A percentile compares a stretch with the other conserved stretches of the same genome.
These are phyloP conservation scores for Drosophila suboccidentalis DNA, from an alignment of 2,888 invertebrate genomes.

Conservation along the genomic window DNA sequence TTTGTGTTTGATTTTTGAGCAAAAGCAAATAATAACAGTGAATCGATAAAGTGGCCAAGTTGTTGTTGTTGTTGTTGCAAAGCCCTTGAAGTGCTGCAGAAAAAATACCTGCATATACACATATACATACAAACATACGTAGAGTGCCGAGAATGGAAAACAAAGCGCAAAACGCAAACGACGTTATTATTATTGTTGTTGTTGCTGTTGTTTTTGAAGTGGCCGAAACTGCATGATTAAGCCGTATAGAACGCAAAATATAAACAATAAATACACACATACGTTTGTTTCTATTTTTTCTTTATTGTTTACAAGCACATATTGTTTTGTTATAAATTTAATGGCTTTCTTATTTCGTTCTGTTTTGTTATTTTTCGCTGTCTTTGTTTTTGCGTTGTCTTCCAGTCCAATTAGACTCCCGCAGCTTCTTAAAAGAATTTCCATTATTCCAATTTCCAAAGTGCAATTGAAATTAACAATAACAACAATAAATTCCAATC, in stretches of 20 bases:
- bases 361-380: conserved; percentile 19
- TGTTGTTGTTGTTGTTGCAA: conserved; percentile 34
- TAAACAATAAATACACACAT: conserved; percentile 36
- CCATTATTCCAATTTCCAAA: neutral
- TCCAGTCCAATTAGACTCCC: conserved; percentile 65
- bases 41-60: conserved; percentile 66
- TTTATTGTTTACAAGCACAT: conserved; percentile 38
- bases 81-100: conserved; percentile 66
- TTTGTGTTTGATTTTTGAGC: conserved; percentile 53
- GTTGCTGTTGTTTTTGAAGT: conserved; percentile 22
- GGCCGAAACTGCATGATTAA: conserved; percentile 49
- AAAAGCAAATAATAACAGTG: conserved; percentile 62
- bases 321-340: conserved; percentile 35
- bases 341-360: conserved; percentile 18
- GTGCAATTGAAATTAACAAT: neutral
- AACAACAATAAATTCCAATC: conserved; percentile 5
- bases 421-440: conserved; percentile 12
- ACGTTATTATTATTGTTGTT: conserved; percentile 28
- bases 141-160: conserved; percentile 35
- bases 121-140: conserved; percentile 22
- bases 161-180: conserved; percentile 40
- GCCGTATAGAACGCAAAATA: conserved; percentile 40
- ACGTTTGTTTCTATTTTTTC: conserved; percentile 16
- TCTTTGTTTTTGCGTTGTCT: conserved; percentile 36
- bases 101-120: conserved; percentile 23